Evolutionary conservation across 2,888 invertebrate species (phyloP), one percentile per base, ranked within the genome.

Genomic region (Phyllotreta striolata): DNA sequence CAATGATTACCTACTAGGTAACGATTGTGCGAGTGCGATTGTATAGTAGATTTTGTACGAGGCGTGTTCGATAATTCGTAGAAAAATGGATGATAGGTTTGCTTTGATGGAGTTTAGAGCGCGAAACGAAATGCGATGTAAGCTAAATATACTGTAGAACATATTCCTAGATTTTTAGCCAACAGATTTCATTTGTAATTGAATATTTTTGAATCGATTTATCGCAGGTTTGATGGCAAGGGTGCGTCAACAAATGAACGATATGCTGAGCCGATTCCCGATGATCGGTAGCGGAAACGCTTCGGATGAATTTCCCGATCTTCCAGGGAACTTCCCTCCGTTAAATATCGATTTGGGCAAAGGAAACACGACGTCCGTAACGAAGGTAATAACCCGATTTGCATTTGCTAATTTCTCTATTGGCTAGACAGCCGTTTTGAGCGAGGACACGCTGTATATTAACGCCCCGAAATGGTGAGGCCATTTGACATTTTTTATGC

Each of bases 301-400:
- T 7, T 62, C 73, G 6, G 71, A 67, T 10, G 70, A 68, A 9
- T 10, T 66, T 10, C 66, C 69, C 9, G 63, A 67, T 34, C 73
- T 74, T 55, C 66, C 68, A 8, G 64, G 38, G 40, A 55, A 35
- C 44, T 69, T 70, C 58, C 68, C 69, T 34, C 62, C 55, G 12
- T 63, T 70, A 46, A 74, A 75, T 37, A 66, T 79, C 51, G 80
- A 81, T 68, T 74, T 80, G 55, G 75, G 78, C 59, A 80, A 80
- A 73, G 81, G 79, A 62, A 81, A 81, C 66, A 79, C 79, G 12
- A 80, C 81, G 9, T 80, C 80, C 13, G 77, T 80, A 49, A 80
- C 80, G 6, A 80, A 81, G 76, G 81, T 81, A 73, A 73, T 49
- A 63, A 10, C 4, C n/a, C 24, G 10, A 24, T 3, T n/a, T 44